These are phyloP conservation scores for Euplagia quadripunctaria DNA, from an alignment of 2,888 invertebrate species.

Conservation along the genomic window DNA sequence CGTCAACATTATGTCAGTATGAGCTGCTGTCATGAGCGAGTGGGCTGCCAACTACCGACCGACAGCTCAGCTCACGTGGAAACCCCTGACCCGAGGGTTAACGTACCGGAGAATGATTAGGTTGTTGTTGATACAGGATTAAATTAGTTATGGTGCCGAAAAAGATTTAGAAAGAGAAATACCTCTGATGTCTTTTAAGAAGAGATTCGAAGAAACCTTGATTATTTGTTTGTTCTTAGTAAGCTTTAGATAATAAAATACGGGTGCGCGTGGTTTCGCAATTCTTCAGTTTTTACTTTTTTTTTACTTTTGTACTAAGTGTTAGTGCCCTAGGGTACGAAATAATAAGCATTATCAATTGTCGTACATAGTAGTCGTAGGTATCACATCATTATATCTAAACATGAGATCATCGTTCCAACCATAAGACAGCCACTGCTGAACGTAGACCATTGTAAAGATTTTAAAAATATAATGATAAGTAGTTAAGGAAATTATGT, in stretches of 20 bases:
- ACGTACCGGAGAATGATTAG: conserved; percentile 59
- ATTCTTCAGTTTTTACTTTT: background rate
- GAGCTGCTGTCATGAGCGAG: conserved; percentile 78
- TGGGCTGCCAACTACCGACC: conserved; percentile 75
- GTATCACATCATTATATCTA: too few species aligned
- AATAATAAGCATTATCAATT: background rate
- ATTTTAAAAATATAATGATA: background rate
- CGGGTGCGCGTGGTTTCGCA: background rate
- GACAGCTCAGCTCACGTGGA: conserved; percentile 54
- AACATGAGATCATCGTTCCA: background rate
- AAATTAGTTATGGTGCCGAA: conserved; percentile 37
- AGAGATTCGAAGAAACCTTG: background rate
- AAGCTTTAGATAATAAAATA: background rate
- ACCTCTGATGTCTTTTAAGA: background rate
- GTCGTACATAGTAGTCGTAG: background rate
- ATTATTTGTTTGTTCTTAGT: background rate
- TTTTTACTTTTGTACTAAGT: background rate
- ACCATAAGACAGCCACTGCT: background rate
- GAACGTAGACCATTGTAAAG: background rate
- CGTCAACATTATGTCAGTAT: conserved; percentile 80
- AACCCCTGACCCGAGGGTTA: conserved; percentile 62
- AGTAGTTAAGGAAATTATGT: background rate
- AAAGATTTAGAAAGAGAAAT: background rate
- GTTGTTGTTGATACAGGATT: conserved; percentile 51
- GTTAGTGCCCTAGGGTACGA: background rate